Evolutionary conservation across 2,888 invertebrate genomes (phyloP).

Genomic region (Pinctada fucata): DNA sequence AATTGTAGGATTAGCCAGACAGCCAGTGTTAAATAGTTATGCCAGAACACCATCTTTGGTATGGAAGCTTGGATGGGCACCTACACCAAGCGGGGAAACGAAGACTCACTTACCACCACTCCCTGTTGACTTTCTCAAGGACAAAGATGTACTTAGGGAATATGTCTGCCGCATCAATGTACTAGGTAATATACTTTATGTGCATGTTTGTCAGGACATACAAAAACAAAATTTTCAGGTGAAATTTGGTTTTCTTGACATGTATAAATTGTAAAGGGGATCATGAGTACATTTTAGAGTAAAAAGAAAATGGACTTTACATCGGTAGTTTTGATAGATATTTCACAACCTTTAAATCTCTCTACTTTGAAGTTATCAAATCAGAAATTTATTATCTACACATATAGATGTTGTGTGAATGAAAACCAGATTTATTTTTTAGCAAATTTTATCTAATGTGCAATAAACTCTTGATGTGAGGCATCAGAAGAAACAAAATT

Average conservation of each 20-base stretch:
- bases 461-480: not conserved
- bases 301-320: too few species aligned
- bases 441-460: not conserved
- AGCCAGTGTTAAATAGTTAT: conserved; percentile 83
- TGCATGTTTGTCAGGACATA: not conserved
- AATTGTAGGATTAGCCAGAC: conserved; percentile 80
- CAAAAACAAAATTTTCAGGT: not conserved
- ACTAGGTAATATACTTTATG: conserved; percentile 79
- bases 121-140: conserved; percentile 86
- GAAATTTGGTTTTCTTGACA: too few species aligned
- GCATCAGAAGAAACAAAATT: not conserved
- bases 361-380: too few species aligned
- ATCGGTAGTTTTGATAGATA: too few species aligned
- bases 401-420: not conserved
- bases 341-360: too few species aligned
- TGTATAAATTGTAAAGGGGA: too few species aligned
- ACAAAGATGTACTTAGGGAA: conserved; percentile 89
- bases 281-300: too few species aligned
- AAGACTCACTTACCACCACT: conserved; percentile 79
- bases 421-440: not conserved
- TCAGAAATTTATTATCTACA: too few species aligned
- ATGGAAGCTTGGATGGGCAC: conserved; percentile 82
- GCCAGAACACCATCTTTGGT: conserved; percentile 83
- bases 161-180: conserved; percentile 82
- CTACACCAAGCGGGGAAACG: conserved; percentile 79